phyloP scores from a whole-genome alignment of 2,888 invertebrate species.

The Myopa testacea region DNA sequence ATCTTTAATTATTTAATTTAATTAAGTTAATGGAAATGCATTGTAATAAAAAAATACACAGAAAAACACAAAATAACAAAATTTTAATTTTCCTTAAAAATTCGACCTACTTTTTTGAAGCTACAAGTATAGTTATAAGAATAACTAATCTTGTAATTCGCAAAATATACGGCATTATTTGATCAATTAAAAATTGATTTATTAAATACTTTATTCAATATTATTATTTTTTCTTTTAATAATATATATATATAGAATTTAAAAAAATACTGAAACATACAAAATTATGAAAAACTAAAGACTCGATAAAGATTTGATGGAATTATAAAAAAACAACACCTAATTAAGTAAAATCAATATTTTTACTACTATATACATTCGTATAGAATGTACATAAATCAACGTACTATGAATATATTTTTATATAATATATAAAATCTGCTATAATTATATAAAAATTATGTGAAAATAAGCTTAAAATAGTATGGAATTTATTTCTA shows the following conservation, averaged over 20 bases:
- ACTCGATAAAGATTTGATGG: slow-evolving; percentile 54
- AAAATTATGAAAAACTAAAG: slow-evolving; percentile 51
- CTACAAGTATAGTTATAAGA: too few species aligned
- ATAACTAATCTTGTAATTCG: too few species aligned
- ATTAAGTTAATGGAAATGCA: neutral
- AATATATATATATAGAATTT: too few species aligned
- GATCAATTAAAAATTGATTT: neutral
- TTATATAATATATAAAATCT: slow-evolving; percentile 30
- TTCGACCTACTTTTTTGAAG: neutral
- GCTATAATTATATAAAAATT: slow-evolving; percentile 22
- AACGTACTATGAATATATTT: slow-evolving; percentile 16
- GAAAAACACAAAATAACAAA: slow-evolving; percentile 14
- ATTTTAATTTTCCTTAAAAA: neutral
- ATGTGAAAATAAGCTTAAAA: slow-evolving; percentile 32
- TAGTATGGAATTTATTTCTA: slow-evolving; percentile 42
- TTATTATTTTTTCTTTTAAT: slow-evolving; percentile 12
- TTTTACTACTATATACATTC: slow-evolving; percentile 25
- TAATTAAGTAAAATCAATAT: slow-evolving; percentile 22
- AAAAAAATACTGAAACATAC: neutral
- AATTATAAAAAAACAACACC: slow-evolving; percentile 34
- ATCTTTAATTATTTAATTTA: slow-evolving; percentile 9
- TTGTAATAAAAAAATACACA: neutral
- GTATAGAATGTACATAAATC: slow-evolving; percentile 9
- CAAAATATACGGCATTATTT: too few species aligned
- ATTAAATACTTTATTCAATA: slow-evolving; percentile 23